Evolutionary conservation across 2,797 vertebrate genomes (phyloP), one percentile per base, ranked within the genome.

Genomic region (Falco concolor): DNA sequence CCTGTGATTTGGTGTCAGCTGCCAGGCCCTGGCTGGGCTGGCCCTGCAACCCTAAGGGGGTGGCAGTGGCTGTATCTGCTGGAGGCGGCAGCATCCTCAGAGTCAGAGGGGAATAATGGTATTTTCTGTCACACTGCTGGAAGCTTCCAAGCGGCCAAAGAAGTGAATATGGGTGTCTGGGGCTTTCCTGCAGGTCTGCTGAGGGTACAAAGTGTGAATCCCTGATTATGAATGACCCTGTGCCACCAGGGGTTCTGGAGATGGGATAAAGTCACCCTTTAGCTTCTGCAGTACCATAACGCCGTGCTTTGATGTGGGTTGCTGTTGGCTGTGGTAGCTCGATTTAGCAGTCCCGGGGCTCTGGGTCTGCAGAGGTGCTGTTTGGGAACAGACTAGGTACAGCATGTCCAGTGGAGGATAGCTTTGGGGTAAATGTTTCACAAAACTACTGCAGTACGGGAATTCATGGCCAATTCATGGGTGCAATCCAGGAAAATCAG

Each of bases 391-490:
- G 49, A 10, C 4, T 24, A 40, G 68, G 32, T 67, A 3, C 45
- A 54, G 13, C 8, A 1, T 3, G 18, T 63, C 44, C 28, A 1
- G 1, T 38, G 38, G 63, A 67, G 36, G 12, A 20, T 6, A 13
- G 22, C 30, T 76, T 52, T 42, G 64, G 56, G 54, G 21, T 76
- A 42, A 63, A 89, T 8, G 12, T 13, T 77, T 64, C 6, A 8
- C 45, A 34, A 11, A 74, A 30, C 45, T 56, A 9, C 16, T 45
- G 0, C 4, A 2, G 0, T 23, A 13, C 14, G 44, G 60, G 45
- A 68, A 27, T 50, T 80, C 8, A 17, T 52, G 70, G 34, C 19
- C 17, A 17, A 4, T 23, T 38, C 50, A 5, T 44, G 47, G 36
- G 40, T 32, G 14, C 40, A 54, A 42, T 74, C 2, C 1, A 13